Conservation (phyloP, 2,797 vertebrate genomes). For the Manis javanica region DNA sequence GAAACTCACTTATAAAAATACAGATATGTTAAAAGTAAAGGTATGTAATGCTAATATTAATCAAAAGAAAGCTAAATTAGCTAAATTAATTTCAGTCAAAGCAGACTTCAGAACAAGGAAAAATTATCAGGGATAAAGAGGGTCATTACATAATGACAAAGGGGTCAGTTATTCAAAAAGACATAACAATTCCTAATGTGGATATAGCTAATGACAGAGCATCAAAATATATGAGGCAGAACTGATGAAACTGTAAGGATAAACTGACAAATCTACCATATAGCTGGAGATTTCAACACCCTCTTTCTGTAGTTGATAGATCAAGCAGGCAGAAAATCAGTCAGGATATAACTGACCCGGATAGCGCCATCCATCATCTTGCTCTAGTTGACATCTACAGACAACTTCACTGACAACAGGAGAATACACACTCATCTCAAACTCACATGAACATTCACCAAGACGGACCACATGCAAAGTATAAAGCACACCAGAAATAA, state of each 20-base stretch:
- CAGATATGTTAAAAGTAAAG: background rate
- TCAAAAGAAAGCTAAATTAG: background rate
- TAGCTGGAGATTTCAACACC: background rate
- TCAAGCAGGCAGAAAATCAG: background rate
- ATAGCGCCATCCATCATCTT: background rate
- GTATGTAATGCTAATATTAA: background rate
- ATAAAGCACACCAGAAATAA: background rate
- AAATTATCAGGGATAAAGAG: background rate
- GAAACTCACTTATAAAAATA: background rate
- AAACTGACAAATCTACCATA: background rate
- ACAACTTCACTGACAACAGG: background rate
- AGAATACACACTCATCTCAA: background rate
- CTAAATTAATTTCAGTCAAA: background rate
- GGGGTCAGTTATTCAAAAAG: background rate
- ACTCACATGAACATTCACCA: background rate
- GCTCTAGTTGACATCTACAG: no score
- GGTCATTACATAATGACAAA: background rate
- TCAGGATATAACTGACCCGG: no score
- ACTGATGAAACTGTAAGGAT: background rate
- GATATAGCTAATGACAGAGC: background rate
- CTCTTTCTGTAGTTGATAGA: background rate
- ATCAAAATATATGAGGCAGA: background rate
- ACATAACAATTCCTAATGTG: background rate
- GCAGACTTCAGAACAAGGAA: background rate
- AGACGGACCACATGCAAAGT: background rate